phyloP scores from a whole-genome alignment of 92 coral and sea anemone genomes.

The Isaurus tuberculatus region DNA sequence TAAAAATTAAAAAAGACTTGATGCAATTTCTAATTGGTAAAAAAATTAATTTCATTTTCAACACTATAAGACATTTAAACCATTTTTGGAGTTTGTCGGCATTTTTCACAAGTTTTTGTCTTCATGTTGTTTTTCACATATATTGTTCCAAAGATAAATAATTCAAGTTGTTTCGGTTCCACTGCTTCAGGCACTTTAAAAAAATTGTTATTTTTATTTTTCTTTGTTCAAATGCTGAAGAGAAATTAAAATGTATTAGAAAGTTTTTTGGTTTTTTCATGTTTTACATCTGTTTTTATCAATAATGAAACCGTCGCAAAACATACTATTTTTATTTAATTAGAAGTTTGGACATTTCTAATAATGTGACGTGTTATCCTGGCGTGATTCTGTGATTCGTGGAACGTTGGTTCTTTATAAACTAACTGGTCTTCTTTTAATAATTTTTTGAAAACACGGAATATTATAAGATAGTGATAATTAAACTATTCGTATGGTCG shows the following conservation, averaged over 20 bases:
- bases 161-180: neutral
- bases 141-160: too few relatives aligned
- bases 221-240: neutral
- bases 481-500: too few relatives aligned
- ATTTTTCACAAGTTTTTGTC: neutral
- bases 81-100: neutral
- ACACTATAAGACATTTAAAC: neutral
- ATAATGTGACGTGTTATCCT: too few relatives aligned
- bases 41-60: neutral
- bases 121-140: neutral
- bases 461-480: too few relatives aligned
- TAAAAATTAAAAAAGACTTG: neutral
- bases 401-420: too few relatives aligned
- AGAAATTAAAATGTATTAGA: neutral
- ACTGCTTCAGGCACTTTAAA: constrained; percentile 2
- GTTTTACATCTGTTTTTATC: neutral
- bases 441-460: too few relatives aligned
- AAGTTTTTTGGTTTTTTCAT: neutral
- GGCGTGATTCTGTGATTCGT: too few relatives aligned
- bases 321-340: too few relatives aligned
- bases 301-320: neutral
- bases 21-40: neutral
- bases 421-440: too few relatives aligned
- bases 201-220: neutral
- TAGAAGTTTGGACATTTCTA: too few relatives aligned